Conservation (phyloP, 2,888 invertebrate species). For the Apodemia hepburni region DNA sequence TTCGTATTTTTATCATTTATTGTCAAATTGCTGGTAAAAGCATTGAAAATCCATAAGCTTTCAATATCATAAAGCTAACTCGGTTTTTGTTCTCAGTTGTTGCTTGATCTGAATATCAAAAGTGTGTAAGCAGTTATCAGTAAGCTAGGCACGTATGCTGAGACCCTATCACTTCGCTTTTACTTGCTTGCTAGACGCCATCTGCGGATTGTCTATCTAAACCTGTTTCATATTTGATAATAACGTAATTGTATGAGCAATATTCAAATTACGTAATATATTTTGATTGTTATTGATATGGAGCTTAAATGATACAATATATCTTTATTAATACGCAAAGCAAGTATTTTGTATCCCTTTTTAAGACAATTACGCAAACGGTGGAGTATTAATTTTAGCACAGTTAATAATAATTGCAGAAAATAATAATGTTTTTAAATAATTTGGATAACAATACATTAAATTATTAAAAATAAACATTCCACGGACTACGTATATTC, state of each 20-base stretch:
- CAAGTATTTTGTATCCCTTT: no score
- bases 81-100: slow-evolving; percentile 75
- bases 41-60: slow-evolving; percentile 78
- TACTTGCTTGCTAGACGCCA: slow-evolving; percentile 75
- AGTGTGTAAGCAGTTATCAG: slow-evolving; percentile 74
- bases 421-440: no score
- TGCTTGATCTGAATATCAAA: slow-evolving; percentile 78
- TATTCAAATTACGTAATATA: not conserved
- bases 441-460: no score
- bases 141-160: slow-evolving; percentile 75
- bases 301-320: not conserved
- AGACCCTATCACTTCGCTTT: slow-evolving; percentile 78
- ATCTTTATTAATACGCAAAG: no score
- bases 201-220: slow-evolving; percentile 74
- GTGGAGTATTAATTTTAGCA: no score
- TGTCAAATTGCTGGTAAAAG: slow-evolving; percentile 58
- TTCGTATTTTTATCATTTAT: slow-evolving; percentile 46
- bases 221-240: slow-evolving; percentile 74
- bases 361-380: no score
- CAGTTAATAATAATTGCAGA: no score
- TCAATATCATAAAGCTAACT: slow-evolving; percentile 76
- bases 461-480: no score
- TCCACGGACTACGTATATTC: no score
- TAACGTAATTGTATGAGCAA: slow-evolving; percentile 46
- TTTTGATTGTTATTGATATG: not conserved